These are phyloP conservation scores for Hirtodrosophila histrioides DNA, from an alignment of 2,888 invertebrate species.

Conservation along the genomic window DNA sequence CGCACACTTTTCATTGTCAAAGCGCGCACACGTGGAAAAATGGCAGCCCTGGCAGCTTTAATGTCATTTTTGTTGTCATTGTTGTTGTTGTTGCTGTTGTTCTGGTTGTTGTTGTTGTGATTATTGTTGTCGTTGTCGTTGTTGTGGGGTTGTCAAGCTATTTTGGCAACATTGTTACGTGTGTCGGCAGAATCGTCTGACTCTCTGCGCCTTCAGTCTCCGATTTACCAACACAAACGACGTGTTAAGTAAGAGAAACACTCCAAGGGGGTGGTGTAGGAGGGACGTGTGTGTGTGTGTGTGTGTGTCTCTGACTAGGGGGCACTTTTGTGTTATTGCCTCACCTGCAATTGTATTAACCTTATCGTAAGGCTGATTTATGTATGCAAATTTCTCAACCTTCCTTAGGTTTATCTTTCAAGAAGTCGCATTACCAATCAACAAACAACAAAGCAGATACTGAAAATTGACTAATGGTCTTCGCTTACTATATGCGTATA, in stretches of 20 bases:
- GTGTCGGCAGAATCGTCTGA: conserved; percentile 51
- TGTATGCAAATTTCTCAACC: conserved; percentile 52
- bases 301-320: conserved; percentile 2
- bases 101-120: conserved; percentile 30
- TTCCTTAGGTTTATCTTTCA: conserved; percentile 25
- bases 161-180: conserved; percentile 74
- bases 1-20: conserved; percentile 71
- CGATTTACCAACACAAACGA: conserved; percentile 57
- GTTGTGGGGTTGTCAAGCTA: conserved; percentile 62
- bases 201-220: conserved; percentile 51
- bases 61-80: conserved; percentile 49
- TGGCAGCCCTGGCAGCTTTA: conserved; percentile 61
- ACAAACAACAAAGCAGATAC: conserved; percentile 19
- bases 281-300: neutral
- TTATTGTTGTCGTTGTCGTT: conserved; percentile 32
- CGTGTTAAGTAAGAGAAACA: conserved; percentile 61
- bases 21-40: conserved; percentile 66
- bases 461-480: conserved; percentile 52
- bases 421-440: conserved; percentile 41
- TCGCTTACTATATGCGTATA: neutral
- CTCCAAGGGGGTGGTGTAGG: conserved; percentile 5
- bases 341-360: conserved; percentile 63
- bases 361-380: conserved; percentile 71
- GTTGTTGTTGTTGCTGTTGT: conserved; percentile 32
- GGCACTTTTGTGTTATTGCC: conserved; percentile 29